phyloP scores from a whole-genome alignment of 2,888 invertebrate genomes.

The Agriotes lineatus region DNA sequence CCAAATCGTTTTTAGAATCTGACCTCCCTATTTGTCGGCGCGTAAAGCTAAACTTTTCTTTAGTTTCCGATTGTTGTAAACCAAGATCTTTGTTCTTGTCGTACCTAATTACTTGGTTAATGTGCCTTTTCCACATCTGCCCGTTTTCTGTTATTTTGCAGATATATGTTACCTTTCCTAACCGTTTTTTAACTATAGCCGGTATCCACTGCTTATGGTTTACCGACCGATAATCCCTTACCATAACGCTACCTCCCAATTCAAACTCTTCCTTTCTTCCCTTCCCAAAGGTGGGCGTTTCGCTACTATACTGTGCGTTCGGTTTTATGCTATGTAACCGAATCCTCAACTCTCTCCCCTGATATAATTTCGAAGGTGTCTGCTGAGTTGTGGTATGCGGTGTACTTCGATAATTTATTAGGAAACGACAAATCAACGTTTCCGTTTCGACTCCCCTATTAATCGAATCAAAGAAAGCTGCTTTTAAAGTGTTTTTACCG shows the following conservation, averaged over 20 bases:
- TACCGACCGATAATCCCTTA: neutral
- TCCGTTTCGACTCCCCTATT: neutral
- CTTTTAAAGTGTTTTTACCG: conserved; percentile 10
- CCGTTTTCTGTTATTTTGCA: neutral
- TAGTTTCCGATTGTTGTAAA: too few relatives aligned
- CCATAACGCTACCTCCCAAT: neutral
- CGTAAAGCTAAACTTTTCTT: too few relatives aligned
- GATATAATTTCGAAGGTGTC: neutral
- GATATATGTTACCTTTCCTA: neutral
- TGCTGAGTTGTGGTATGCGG: neutral
- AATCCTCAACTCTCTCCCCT: neutral
- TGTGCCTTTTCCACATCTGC: neutral
- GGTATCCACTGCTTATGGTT: neutral
- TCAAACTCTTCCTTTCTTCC: neutral
- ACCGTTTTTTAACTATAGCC: too few relatives aligned
- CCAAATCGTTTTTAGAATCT: too few relatives aligned
- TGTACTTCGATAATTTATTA: neutral
- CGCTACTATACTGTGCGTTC: neutral
- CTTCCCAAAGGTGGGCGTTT: neutral
- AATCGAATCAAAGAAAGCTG: neutral
- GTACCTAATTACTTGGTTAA: too few relatives aligned
- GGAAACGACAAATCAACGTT: neutral
- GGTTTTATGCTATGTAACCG: neutral
- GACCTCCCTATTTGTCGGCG: too few relatives aligned
- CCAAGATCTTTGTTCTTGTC: neutral